Percentiles rank a stretch among this genome's conserved stretches.
These are phyloP conservation scores for Nettapus auritus DNA, from an alignment of 2,113 vertebrate genomes.

Conservation along the genomic window DNA sequence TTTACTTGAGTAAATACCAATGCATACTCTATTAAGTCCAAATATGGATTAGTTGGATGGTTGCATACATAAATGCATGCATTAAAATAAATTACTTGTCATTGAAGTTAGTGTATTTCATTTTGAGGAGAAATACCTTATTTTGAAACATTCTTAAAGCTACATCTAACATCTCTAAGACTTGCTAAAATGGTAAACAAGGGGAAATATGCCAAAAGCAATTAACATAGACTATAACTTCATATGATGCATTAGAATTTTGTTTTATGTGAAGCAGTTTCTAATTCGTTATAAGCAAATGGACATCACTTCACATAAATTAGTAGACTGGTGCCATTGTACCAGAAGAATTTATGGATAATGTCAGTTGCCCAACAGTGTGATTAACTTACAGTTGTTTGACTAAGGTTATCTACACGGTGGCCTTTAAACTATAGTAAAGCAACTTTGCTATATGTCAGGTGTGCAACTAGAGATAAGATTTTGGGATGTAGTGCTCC, in stretches of 20 bases:
- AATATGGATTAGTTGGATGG: background rate
- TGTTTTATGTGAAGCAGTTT: conserved; percentile 48
- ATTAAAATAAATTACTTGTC: background rate
- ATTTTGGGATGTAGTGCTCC: conserved; percentile 22
- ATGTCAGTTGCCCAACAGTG: conserved; percentile 48
- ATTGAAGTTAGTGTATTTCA: background rate
- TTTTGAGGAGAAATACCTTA: background rate
- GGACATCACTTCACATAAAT: conserved; percentile 55
- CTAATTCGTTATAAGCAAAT: conserved; percentile 55
- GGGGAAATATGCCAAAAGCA: conserved; percentile 29
- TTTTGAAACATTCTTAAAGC: conserved; percentile 5
- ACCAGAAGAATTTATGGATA: conserved; percentile 56
- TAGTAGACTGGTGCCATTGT: conserved; percentile 27
- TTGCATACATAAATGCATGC: background rate
- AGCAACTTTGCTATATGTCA: conserved; percentile 42
- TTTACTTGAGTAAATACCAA: background rate
- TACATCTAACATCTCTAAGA: background rate
- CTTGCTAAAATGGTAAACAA: background rate
- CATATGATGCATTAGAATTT: conserved; percentile 51
- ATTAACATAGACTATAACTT: conserved; percentile 38
- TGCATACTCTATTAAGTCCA: background rate
- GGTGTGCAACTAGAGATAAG: conserved; percentile 52
- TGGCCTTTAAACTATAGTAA: conserved; percentile 38
- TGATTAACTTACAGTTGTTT: conserved; percentile 57
- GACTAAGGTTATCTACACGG: conserved; percentile 32